These are phyloP conservation scores for Yponomeuta cagnagella DNA, from an alignment of 2,888 invertebrate species.

Conservation along the genomic window DNA sequence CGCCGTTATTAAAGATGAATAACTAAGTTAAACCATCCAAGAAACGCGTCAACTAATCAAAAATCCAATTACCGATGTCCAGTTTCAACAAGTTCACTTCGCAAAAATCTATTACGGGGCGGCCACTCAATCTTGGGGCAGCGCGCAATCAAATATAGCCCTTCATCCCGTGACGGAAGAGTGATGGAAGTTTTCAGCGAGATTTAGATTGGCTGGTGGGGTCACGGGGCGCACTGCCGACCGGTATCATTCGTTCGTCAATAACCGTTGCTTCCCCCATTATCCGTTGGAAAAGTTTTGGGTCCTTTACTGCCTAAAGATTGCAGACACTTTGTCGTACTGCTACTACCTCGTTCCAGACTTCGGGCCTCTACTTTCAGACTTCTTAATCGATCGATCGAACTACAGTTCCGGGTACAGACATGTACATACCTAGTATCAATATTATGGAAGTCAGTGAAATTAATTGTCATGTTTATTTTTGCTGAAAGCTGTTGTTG, in stretches of 20 bases:
- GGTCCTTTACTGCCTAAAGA: conserved; percentile 14
- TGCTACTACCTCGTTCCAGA: conserved; percentile 12
- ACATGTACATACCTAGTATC: no score
- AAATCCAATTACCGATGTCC: conserved; percentile 7
- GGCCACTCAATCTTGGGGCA: not conserved
- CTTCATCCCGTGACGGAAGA: not conserved
- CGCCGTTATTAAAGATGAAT: conserved; percentile 5
- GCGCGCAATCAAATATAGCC: not conserved
- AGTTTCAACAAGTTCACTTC: conserved; percentile 10
- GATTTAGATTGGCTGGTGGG: not conserved
- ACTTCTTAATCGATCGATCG: not conserved
- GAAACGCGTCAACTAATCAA: conserved; percentile 7
- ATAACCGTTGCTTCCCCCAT: conserved; percentile 13
- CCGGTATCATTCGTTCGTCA: conserved; percentile 7
- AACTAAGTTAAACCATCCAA: conserved; percentile 2
- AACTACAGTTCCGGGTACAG: no score
- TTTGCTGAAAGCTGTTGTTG: no score
- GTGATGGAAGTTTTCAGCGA: not conserved
- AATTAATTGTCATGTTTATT: no score
- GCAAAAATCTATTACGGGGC: conserved; percentile 3
- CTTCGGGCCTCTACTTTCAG: not conserved
- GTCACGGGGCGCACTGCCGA: not conserved
- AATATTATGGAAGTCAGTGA: no score
- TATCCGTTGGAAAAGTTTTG: conserved; percentile 17
- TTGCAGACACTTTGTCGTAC: conserved; percentile 12